A percentile compares a stretch with the other conserved stretches of the same genome.
Conservation (phyloP, 2,113 vertebrate genomes). For the Ptyas mucosa region DNA sequence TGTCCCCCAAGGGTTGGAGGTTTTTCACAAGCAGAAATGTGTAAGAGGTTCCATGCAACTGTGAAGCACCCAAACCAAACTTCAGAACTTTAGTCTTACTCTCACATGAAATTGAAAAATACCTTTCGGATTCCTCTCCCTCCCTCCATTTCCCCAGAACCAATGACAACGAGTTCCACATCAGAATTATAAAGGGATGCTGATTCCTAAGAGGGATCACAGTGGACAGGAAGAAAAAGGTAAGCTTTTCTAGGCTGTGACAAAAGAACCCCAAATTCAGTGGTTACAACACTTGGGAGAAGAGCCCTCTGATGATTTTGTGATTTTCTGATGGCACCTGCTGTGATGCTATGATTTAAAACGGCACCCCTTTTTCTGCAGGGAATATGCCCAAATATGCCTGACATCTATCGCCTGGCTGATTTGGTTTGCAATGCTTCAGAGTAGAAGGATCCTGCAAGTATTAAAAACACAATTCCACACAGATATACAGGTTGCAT, state of each 20-base stretch:
- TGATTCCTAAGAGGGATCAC: not conserved
- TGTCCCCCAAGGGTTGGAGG: slow-evolving; percentile 1
- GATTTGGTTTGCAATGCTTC: slow-evolving; percentile 60
- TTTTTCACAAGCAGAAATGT: slow-evolving; percentile 72
- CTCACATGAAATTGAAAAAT: not conserved
- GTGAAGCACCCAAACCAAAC: slow-evolving; percentile 63
- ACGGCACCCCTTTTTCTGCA: not conserved
- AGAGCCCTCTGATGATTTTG: no score
- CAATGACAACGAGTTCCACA: not conserved
- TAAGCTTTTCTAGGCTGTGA: not conserved
- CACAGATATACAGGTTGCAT: slow-evolving; percentile 63
- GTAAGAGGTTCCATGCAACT: slow-evolving; percentile 67
- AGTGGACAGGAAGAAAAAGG: no score
- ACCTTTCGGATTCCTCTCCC: not conserved
- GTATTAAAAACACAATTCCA: slow-evolving; percentile 45
- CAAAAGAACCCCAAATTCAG: no score
- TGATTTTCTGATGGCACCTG: no score
- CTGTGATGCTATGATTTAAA: not conserved
- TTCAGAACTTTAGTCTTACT: not conserved
- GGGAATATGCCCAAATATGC: not conserved
- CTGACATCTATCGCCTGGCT: not conserved
- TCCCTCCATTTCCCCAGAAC: not conserved
- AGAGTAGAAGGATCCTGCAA: slow-evolving; percentile 74
- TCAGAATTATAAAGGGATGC: not conserved
- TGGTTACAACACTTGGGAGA: not conserved